A percentile compares a stretch with the other conserved stretches of the same genome.
phyloP scores from a whole-genome alignment of 1,140 invertebrate genomes.

The Drepana arcuata region DNA sequence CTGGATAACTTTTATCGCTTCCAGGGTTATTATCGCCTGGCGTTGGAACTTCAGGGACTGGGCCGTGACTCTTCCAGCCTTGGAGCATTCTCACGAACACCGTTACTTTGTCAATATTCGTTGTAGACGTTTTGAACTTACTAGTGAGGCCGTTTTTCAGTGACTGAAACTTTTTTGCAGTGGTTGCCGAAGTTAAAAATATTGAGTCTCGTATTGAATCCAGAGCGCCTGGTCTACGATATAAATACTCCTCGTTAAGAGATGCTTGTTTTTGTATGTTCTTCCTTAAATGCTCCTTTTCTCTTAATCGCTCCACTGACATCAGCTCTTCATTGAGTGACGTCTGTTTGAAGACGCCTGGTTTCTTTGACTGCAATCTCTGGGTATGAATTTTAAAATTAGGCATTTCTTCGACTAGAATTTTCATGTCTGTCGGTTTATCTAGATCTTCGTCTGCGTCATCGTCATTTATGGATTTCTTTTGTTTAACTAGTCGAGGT shows the following conservation, averaged over 20 bases:
- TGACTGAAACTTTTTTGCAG: constrained; percentile 85
- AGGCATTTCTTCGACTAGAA: constrained; percentile 74
- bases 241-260: constrained; percentile 89
- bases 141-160: constrained; percentile 88
- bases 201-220: constrained; percentile 82
- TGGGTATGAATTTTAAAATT: constrained; percentile 73
- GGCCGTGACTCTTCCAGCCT: constrained; percentile 78
- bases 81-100: constrained; percentile 84
- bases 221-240: constrained; percentile 77
- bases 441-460: constrained; percentile 77
- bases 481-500: constrained; percentile 84
- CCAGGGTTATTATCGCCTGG: constrained; percentile 50
- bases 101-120: constrained; percentile 85
- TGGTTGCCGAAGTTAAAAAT: constrained; percentile 79
- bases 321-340: constrained; percentile 92
- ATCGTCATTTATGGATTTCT: constrained; percentile 82
- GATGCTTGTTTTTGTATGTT: constrained; percentile 92
- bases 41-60: constrained; percentile 61
- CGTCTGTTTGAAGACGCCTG: constrained; percentile 85
- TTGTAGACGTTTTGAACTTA: constrained; percentile 85
- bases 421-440: constrained; percentile 77
- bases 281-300: constrained; percentile 86
- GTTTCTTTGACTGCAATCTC: constrained; percentile 63
- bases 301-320: constrained; percentile 84
- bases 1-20: constrained; percentile 46